Conservation (phyloP, 2,113 vertebrate genomes). For the Rissa tridactyla region DNA sequence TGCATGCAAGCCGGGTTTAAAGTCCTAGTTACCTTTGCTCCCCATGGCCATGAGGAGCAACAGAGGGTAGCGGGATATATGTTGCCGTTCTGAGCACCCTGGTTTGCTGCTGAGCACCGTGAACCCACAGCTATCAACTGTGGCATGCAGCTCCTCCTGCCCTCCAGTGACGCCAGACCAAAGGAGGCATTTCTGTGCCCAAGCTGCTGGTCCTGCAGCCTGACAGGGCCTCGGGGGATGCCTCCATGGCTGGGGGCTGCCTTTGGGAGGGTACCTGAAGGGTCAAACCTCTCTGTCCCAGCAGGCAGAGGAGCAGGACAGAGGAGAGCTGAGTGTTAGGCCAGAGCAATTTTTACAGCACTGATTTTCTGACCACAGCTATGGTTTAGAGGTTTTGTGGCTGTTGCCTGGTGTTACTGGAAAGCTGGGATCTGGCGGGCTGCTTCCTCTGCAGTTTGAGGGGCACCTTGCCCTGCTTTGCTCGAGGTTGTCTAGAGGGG, state of each 20-base stretch:
- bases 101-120: neutral
- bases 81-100: neutral
- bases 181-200: neutral
- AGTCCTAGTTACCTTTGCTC: neutral
- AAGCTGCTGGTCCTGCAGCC: neutral
- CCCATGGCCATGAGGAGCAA: neutral
- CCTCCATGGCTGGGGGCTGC: neutral
- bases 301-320: neutral
- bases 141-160: neutral
- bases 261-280: neutral
- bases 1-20: neutral
- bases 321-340: neutral
- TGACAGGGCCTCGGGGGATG: fast-evolving
- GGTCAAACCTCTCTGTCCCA: neutral
- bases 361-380: neutral
- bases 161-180: neutral
- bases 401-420: constrained; percentile 17
- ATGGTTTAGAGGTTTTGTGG: neutral
- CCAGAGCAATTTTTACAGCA: neutral
- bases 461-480: neutral
- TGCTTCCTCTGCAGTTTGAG: neutral
- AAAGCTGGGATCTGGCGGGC: neutral
- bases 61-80: neutral
- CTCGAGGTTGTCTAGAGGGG: neutral
- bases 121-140: neutral